phyloP scores from a whole-genome alignment of 2,113 vertebrate genomes.

The Cettia cetti region DNA sequence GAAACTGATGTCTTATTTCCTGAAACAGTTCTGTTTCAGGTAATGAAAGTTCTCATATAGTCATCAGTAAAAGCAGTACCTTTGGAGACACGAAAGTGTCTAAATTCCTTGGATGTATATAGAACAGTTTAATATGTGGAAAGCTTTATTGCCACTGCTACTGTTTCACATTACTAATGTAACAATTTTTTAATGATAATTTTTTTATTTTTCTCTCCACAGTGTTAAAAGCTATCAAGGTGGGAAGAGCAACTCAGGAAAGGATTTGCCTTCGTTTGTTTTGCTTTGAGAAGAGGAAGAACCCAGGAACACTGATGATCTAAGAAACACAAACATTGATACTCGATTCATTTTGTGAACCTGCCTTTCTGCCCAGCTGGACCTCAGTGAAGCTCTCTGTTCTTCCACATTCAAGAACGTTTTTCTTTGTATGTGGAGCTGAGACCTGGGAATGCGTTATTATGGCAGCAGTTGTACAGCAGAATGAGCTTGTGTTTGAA shows the following conservation, averaged over 20 bases:
- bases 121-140: not conserved
- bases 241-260: conserved; percentile 33
- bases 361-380: not conserved
- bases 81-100: not conserved
- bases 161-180: not conserved
- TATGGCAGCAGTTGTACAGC: conserved; percentile 86
- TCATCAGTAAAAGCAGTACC: not conserved
- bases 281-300: conserved; percentile 19
- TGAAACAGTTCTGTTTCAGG: not conserved
- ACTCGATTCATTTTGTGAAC: not conserved
- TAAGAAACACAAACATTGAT: not conserved
- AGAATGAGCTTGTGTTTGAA: conserved; percentile 92
- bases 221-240: conserved; percentile 23
- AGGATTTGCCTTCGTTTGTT: conserved; percentile 23
- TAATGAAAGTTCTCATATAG: not conserved
- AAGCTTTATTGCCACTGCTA: not conserved
- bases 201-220: not conserved
- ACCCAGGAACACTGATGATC: not conserved
- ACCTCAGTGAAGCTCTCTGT: not conserved
- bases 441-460: conserved; percentile 75
- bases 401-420: not conserved
- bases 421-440: conserved; percentile 73
- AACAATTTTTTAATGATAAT: not conserved
- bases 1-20: not conserved
- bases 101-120: not conserved